Evolutionary conservation across 1,140 invertebrate genomes (phyloP).

Genomic region (Papilio dardanus): DNA sequence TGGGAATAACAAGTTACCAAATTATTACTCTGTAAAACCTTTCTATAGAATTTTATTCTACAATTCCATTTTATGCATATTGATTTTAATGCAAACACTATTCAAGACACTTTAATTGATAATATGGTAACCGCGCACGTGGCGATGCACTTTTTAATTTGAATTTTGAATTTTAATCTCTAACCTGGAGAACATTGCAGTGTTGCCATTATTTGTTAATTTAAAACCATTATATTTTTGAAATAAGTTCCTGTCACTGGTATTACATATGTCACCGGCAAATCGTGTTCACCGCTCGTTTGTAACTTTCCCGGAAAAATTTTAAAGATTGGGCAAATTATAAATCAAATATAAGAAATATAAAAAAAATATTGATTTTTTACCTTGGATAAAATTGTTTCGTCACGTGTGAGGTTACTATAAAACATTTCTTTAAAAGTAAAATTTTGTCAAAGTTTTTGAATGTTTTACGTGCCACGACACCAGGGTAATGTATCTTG

Average conservation of each 20-base stretch:
- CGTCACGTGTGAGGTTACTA: neutral
- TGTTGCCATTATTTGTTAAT: neutral
- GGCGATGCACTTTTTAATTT: neutral
- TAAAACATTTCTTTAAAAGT: constrained; percentile 23
- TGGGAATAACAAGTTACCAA: constrained; percentile 30
- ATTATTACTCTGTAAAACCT: neutral
- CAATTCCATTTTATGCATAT: neutral
- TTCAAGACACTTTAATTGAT: neutral
- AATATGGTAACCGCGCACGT: neutral
- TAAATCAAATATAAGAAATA: neutral
- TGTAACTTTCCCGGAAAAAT: no score
- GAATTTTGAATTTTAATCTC: neutral
- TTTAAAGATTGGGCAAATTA: neutral
- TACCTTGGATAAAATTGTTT: neutral
- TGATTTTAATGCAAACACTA: neutral
- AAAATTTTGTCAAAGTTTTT: constrained; percentile 56
- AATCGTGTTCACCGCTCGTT: neutral
- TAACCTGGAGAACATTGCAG: neutral
- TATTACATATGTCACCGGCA: neutral
- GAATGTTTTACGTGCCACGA: constrained; percentile 66
- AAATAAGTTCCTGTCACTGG: no score
- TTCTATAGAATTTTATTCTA: neutral
- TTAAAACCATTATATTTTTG: no score
- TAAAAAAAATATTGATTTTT: neutral
- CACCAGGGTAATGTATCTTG: constrained; percentile 67